Evolutionary conservation across 2,797 vertebrate species (phyloP).

Genomic region (Pseudomugil tenellus): DNA sequence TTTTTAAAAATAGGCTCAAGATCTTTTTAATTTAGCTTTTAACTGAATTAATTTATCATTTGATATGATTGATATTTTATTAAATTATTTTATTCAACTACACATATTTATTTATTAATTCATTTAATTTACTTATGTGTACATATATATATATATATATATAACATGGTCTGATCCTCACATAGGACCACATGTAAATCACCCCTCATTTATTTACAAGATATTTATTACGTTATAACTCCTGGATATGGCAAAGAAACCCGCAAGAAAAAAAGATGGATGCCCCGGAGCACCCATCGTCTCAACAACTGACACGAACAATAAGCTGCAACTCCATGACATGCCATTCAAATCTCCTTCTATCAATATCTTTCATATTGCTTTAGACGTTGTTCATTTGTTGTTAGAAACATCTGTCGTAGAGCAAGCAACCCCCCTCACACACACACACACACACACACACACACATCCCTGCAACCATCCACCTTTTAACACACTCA

Average conservation of each 20-base stretch:
- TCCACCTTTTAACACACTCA: conserved; percentile 16
- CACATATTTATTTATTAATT: too few relatives aligned
- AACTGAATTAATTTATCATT: too few relatives aligned
- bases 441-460: not conserved
- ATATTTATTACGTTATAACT: conserved; percentile 67
- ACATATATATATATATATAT: too few relatives aligned
- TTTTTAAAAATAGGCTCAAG: too few relatives aligned
- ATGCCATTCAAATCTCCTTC: conserved; percentile 69
- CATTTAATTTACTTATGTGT: too few relatives aligned
- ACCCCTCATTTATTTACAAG: conserved; percentile 62
- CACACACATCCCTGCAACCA: not conserved
- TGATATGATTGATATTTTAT: too few relatives aligned
- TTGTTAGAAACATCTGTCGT: conserved; percentile 66
- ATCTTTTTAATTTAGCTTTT: too few relatives aligned
- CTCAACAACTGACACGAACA: conserved; percentile 71
- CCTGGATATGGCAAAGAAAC: conserved; percentile 62
- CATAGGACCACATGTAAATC: conserved; percentile 37
- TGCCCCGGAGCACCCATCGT: conserved; percentile 64
- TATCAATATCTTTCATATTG: conserved; percentile 74
- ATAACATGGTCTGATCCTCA: conserved; percentile 61
- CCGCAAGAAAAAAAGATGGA: conserved; percentile 50
- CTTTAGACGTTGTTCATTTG: conserved; percentile 72
- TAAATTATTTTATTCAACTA: too few relatives aligned
- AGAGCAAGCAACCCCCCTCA: conserved; percentile 43
- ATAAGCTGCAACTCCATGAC: conserved; percentile 65